A percentile compares a stretch with the other conserved stretches of the same genome.
Evolutionary conservation across 2,113 vertebrate species (phyloP).

Genomic region (Baryphthengus martii): DNA sequence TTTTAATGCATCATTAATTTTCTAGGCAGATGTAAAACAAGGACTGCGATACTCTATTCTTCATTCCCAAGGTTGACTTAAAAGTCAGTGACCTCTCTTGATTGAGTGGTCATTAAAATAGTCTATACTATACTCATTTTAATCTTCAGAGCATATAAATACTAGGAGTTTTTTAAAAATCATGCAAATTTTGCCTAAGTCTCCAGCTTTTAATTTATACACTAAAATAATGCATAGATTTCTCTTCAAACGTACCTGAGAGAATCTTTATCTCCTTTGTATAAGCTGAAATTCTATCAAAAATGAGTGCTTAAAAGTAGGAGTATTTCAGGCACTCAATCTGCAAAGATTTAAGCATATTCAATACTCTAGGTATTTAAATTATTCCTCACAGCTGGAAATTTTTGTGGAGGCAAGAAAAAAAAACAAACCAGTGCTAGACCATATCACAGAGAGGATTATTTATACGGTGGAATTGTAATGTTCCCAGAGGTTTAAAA

Average conservation of each 20-base stretch:
- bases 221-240: not conserved
- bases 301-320: not conserved
- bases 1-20: constrained; percentile 67
- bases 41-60: not conserved
- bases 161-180: not conserved
- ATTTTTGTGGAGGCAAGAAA: not conserved
- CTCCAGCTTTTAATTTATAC: not conserved
- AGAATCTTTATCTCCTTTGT: not conserved
- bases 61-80: constrained; percentile 47
- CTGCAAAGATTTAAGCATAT: not conserved
- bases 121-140: constrained; percentile 18
- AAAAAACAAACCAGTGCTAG: not conserved
- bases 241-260: not conserved
- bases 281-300: not conserved
- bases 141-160: constrained; percentile 41
- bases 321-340: not conserved
- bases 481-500: not conserved
- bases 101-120: constrained; percentile 47
- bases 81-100: constrained; percentile 41
- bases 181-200: not conserved
- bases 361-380: not conserved
- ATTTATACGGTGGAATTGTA: no score
- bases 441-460: not conserved
- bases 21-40: constrained; percentile 42
- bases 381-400: not conserved